Conservation (phyloP, 2,888 invertebrate species). For the Mongoloraphidia duomilia region DNA sequence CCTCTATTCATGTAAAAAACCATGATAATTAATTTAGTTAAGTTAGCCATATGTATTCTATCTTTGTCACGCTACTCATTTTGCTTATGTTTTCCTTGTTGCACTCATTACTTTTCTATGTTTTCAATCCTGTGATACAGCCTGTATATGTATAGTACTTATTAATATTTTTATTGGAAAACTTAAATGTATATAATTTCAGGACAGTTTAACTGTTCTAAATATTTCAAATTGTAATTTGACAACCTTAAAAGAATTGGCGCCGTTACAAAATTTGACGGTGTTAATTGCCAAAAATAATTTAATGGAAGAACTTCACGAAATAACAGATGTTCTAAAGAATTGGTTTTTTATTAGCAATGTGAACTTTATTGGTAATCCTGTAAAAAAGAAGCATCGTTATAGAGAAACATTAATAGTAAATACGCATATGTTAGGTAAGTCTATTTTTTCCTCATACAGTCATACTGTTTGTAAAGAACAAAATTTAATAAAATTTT, state of each 20-base stretch:
- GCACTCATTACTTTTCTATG: too few species aligned
- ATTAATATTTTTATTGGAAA: conserved; percentile 1
- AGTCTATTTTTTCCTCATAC: conserved; percentile 16
- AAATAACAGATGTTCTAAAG: conserved; percentile 37
- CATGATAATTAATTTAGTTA: too few species aligned
- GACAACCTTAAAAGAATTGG: conserved; percentile 35
- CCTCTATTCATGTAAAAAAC: too few species aligned
- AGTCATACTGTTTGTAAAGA: background rate
- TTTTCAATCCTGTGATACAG: too few species aligned
- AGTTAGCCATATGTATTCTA: too few species aligned
- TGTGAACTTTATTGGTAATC: conserved; percentile 45
- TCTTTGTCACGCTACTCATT: too few species aligned
- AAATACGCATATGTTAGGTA: conserved; percentile 43
- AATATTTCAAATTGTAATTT: conserved; percentile 51
- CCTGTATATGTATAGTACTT: background rate
- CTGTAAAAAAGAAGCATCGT: conserved; percentile 43
- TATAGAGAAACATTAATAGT: conserved; percentile 55
- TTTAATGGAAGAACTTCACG: conserved; percentile 36
- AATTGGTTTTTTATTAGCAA: conserved; percentile 39
- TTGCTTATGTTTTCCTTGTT: too few species aligned
- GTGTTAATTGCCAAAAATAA: conserved; percentile 44
- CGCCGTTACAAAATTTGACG: conserved; percentile 36
- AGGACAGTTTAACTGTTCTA: conserved; percentile 42
- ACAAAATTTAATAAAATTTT: conserved; percentile 5
- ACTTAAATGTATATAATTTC: conserved; percentile 17